Evolutionary conservation across 2,888 invertebrate species (phyloP), one percentile per base, ranked within the genome.

Genomic region (Deilephila elpenor): DNA sequence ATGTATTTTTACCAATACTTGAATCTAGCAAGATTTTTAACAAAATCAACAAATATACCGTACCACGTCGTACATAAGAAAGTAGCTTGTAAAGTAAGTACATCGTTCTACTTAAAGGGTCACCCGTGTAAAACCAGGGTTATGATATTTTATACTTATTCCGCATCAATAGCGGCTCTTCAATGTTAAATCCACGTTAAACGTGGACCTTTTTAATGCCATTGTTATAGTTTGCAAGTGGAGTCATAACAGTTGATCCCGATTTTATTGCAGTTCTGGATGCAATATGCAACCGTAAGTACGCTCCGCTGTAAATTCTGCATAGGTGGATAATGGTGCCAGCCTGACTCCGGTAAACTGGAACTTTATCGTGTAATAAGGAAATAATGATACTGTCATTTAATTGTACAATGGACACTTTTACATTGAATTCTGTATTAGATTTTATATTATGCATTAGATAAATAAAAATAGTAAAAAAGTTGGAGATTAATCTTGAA

Each of bases 171-270:
- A 81, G 80, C 79, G 72, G 64, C 51, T 59, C 20, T 72, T 29
- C 25, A 37, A 34, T 25, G 37, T 37, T 73, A 34, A 59, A n/a
- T 34, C 64, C 82, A 83, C 82, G 88, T 84, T 88, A 85, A 89
- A 83, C 84, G 83, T 79, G 80, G 80, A 76, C 82, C 83, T 83
- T 84, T 86, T 86, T 88, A 87, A 87, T 84, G 85, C 89, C 88
- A 91, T 91, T 92, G 92, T 92, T 91, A 88, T 82, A 86, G 83
- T 86, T 86, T 87, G 84, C 85, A 88, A 88, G 88, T 84, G 88
- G 84, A 87, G 88, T 90, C 89, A 91, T 91, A 91, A 89, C 91
- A 88, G 91, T 86, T 90, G 91, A 93, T 92, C 90, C 91, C 89
- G 89, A 88, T 91, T 92, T 92, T 92, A 93, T 93, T 93, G 91